A percentile compares a stretch with the other conserved stretches of the same genome.
phyloP scores from a whole-genome alignment of 2,113 vertebrate species.

The Ia io region DNA sequence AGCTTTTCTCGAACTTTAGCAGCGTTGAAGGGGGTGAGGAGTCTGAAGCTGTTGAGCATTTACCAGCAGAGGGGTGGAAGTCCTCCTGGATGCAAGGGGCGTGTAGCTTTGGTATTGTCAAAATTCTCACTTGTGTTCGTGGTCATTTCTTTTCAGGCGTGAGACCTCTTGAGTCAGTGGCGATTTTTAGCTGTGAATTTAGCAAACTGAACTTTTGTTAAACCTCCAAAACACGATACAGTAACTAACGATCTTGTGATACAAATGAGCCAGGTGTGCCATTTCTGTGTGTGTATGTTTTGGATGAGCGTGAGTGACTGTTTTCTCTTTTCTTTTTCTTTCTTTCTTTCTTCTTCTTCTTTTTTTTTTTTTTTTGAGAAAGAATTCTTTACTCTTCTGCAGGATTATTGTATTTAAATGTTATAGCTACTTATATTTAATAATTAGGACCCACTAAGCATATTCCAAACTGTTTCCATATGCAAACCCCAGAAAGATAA shows the following conservation, averaged over 20 bases:
- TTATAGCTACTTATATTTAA: neutral
- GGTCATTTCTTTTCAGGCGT: neutral
- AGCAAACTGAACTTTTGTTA: neutral
- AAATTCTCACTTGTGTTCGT: neutral
- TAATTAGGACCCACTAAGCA: neutral
- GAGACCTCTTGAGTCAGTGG: neutral
- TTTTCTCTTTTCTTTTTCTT: neutral
- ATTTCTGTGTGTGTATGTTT: neutral
- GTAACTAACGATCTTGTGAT: neutral
- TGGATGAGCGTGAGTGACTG: neutral
- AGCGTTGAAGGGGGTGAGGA: neutral
- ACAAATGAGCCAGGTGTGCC: neutral
- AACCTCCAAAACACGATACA: neutral
- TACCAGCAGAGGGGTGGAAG: neutral
- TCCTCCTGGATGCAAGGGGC: neutral
- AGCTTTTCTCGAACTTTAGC: neutral
- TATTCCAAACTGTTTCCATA: neutral
- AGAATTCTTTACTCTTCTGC: neutral
- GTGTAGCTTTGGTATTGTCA: conserved; percentile 20
- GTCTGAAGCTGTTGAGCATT: neutral
- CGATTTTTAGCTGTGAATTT: neutral
- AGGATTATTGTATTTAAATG: neutral
- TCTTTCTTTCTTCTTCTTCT: neutral
- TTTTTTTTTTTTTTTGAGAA: neutral
- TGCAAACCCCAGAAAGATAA: conserved; percentile 10